Evolutionary conservation across 2,113 vertebrate genomes (phyloP), one percentile per base, ranked within the genome.

Genomic region (Prionailurus bengalensis): DNA sequence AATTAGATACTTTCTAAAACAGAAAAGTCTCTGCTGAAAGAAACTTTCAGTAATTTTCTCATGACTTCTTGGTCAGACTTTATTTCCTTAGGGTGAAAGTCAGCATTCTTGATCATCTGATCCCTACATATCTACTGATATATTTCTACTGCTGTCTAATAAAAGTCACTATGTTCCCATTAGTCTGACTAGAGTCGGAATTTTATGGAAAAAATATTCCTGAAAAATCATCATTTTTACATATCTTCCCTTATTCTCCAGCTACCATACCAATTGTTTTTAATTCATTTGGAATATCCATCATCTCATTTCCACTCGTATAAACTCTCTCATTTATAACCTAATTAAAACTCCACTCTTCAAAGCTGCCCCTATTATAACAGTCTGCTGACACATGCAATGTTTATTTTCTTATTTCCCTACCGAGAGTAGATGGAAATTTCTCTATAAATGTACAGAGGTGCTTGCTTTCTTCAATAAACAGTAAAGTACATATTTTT

Each of bases 401-500:
- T 36, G n/a, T 51, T 63, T 81, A 25, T 53, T 70, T 91, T 88
- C 89, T 95, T 79, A 94, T 89, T 83, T 90, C 73, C 73, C 74
- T 86, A 55, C 11, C 17, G 27, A 83, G n/a, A 81, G 71, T 36
- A 79, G 23, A 61, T 6, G 58, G 68, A 33, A 27, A 66, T 78
- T 87, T 86, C 19, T 92, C 27, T 92, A 21, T 79, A 55, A 36
- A 58, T 36, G n/a, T 33, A 78, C 2, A 33, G n/a, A 16, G 27
- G 21, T 63, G 14, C 16, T 83, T 96, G 31, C 8, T 92, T 82
- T 82, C 71, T 79, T 93, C 42, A 78, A 85, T 8, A 91, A 88
- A 71, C 53, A 95, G 15, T 3, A 2, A 68, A 83, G 58, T 81
- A 45, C 65, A 29, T 85, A 45, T 74, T 86, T 51, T 19, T 48